phyloP scores from a whole-genome alignment of 2,888 invertebrate species.

The Mesopsocus fuscifrons region DNA sequence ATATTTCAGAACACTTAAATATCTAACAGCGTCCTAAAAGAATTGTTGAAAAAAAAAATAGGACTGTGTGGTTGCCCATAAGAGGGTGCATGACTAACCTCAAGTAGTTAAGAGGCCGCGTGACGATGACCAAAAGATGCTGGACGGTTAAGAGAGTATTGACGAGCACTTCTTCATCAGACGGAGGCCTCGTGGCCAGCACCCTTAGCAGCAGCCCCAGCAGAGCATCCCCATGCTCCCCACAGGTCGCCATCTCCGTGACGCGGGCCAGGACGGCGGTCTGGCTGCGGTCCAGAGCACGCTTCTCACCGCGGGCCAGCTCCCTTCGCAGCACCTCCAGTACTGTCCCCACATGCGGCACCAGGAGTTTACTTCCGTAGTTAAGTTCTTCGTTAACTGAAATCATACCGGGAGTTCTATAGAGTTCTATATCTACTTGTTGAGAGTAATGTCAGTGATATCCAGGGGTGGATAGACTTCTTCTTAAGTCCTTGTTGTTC shows the following conservation, averaged over 20 bases:
- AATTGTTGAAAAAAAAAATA: no score
- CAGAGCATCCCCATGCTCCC: constrained; percentile 45
- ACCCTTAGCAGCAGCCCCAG: constrained; percentile 34
- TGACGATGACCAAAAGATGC: constrained; percentile 52
- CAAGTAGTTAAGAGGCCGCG: constrained; percentile 28
- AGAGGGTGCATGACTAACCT: no score
- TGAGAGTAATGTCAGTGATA: no score
- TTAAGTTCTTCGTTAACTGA: constrained; percentile 31
- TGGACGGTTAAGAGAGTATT: constrained; percentile 43
- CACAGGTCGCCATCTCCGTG: constrained; percentile 50
- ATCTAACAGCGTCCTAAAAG: no score
- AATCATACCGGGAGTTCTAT: no score
- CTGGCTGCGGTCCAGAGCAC: constrained; percentile 43
- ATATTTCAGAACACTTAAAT: no score
- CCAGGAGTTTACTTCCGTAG: constrained; percentile 50
- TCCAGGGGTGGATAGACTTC: no score
- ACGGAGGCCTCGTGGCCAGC: background rate
- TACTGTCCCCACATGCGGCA: constrained; percentile 51
- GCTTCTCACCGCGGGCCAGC: constrained; percentile 36
- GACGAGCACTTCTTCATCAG: constrained; percentile 42
- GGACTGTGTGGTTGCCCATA: no score
- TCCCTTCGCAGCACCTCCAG: constrained; percentile 47
- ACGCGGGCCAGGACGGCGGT: constrained; percentile 53
- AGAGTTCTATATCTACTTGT: no score
- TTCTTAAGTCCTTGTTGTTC: no score